Conservation (phyloP, 2,113 vertebrate genomes). For the Eclectus roratus region DNA sequence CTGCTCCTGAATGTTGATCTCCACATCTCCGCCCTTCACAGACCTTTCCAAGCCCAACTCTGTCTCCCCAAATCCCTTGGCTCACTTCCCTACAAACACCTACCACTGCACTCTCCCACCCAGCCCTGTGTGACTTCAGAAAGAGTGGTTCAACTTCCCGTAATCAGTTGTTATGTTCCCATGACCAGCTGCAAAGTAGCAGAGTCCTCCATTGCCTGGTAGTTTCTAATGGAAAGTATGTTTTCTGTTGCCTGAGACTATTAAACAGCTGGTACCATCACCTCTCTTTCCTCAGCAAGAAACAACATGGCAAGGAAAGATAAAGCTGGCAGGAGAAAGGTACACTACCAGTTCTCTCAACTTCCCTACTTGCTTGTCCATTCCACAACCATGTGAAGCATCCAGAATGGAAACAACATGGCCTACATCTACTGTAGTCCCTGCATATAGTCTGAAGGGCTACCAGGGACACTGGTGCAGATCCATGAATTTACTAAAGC, state of each 20-base stretch:
- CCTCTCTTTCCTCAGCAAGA: background rate
- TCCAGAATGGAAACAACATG: background rate
- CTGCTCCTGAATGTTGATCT: background rate
- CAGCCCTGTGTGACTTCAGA: background rate
- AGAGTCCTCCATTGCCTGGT: background rate
- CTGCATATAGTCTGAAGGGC: background rate
- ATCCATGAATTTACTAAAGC: background rate
- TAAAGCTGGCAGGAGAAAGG: background rate
- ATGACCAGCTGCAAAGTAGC: background rate
- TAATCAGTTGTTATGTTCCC: background rate
- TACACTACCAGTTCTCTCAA: background rate
- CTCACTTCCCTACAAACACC: background rate
- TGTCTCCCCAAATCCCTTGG: background rate
- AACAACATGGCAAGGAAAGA: background rate
- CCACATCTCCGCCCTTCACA: background rate
- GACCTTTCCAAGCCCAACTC: background rate
- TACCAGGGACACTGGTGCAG: background rate
- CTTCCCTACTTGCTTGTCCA: background rate
- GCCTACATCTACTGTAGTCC: background rate
- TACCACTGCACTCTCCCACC: background rate
- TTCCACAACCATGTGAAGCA: background rate
- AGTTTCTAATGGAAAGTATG: too few species aligned
- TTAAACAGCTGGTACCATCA: background rate
- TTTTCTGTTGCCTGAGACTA: background rate
- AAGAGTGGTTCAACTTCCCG: background rate